These are phyloP conservation scores for Pimpla rufipes DNA, from an alignment of 2,888 invertebrate species.

Conservation along the genomic window DNA sequence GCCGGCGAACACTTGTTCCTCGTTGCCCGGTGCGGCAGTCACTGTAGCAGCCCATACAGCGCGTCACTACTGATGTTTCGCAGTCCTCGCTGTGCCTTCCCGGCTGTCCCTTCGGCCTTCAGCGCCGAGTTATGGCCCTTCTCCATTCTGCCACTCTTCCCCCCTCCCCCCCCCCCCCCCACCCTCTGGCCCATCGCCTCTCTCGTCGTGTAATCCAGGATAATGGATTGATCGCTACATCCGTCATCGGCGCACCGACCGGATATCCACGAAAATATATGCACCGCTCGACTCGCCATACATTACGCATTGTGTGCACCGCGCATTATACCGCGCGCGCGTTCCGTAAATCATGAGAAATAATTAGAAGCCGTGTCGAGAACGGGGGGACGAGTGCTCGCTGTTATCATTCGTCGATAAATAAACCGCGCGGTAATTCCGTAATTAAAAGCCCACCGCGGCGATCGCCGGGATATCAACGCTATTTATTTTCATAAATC, in stretches of 20 bases:
- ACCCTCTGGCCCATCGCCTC: slow-evolving; percentile 11
- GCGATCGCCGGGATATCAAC: neutral
- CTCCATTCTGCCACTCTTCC: slow-evolving; percentile 7
- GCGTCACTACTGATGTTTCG: slow-evolving; percentile 50
- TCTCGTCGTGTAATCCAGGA: slow-evolving; percentile 65
- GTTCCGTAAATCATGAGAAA: slow-evolving; percentile 2
- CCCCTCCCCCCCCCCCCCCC: slow-evolving; percentile 6
- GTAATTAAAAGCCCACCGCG: slow-evolving; percentile 35
- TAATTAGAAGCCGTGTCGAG: too few species aligned
- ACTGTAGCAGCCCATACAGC: slow-evolving; percentile 16
- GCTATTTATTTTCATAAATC: slow-evolving; percentile 43
- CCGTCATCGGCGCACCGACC: slow-evolving; percentile 68
- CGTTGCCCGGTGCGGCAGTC: slow-evolving; percentile 35
- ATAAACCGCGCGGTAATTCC: slow-evolving; percentile 11
- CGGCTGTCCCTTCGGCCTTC: slow-evolving; percentile 54
- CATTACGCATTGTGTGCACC: neutral
- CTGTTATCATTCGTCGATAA: neutral
- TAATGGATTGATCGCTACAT: slow-evolving; percentile 73
- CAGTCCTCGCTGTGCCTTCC: slow-evolving; percentile 12
- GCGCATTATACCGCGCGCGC: neutral
- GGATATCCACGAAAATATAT: slow-evolving; percentile 62
- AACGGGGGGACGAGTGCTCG: neutral
- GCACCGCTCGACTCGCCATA: slow-evolving; percentile 29
- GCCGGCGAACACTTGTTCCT: slow-evolving; percentile 76
- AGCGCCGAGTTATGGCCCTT: slow-evolving; percentile 51